Base-by-base conservation (phyloP, 2,797 vertebrate genomes). In the Petrocephalus sullivani region DNA sequence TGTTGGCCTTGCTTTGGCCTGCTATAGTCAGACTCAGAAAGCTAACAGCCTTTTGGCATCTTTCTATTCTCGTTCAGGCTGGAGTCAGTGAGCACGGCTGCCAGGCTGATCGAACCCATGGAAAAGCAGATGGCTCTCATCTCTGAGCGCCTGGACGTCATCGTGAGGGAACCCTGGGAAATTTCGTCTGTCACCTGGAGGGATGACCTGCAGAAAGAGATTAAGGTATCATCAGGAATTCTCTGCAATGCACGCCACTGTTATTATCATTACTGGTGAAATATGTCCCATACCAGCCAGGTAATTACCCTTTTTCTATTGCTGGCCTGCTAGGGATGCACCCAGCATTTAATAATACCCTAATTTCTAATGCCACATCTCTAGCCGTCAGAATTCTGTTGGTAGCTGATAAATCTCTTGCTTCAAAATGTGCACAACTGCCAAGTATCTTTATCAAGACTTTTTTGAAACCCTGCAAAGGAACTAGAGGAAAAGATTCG, bases 21-120 rank as follows among this genome's bases (percentile, higher is more conserved):
- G 71, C 14, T 41, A 78, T 8, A 78, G 14, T 46, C 71, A 16
- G 37, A 7, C 12, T 21, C 16, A n/a, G 19, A 21, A 53, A 49
- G 41, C 41, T 53, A 21, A 21, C 49, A 23, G 9, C 81, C 49
- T 49, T 4, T 21, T 84, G 81, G n/a, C 9, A 23, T 67, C 78
- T 86, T 87, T 88, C 85, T 87, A 60, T 46, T 46, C 37, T 19
- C 5, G 2, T 78, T 46, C 89, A 99, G 97, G 92, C 90, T 95
- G 89, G 92, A 93, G 4, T 96, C 95, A 85, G 84, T 97, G 81
- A 93, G 94, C 89, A 91, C 88, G 4, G 92, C 93, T 4, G 87
- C 94, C 87, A 93, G 94, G 88, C 91, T 95, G 56, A 91, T 96
- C 75, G 89, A 91, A 10, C 95, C 95, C 6, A 86, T 93, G 87